Evolutionary conservation across 2,113 vertebrate species (phyloP), one percentile per base, ranked within the genome.

Genomic region (Brachyistius frenatus): DNA sequence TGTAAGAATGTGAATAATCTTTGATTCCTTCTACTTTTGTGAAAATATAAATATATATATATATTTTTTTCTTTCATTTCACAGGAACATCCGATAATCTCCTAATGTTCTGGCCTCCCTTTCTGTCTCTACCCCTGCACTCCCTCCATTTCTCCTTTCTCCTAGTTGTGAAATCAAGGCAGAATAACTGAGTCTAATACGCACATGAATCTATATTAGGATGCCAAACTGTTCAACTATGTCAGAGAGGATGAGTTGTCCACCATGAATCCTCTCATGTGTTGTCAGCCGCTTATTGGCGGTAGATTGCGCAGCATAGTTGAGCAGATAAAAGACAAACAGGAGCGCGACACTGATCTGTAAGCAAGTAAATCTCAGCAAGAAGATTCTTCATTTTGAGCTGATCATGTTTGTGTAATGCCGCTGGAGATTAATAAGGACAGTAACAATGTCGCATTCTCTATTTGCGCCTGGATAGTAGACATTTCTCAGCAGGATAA

Each of bases 51-150:
- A 23, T 23, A 79, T 80, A 78, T 76, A 55, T 81, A 72, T 81
- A 72, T 35, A 69, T 86, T 73, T 74, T 73, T 72, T 72, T 60
- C 49, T 84, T 76, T 78, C 52, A 83, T 88, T 91, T 86, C 3
- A 55, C 60, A 52, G 60, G 54, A 66, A 84, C 69, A 83, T 84
- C 68, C 79, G 68, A 88, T 87, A 61, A 88, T 90, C 84, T 61
- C 53, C 63, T 79, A 67, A 72, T 31, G 73, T 9, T 50, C 41
- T 39, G 23, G 63, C 71, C 68, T 85, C 72, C 44, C 56, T 55
- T 55, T 44, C 73, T 62, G 36, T 66, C 32, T 72, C 65, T 8
- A 16, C 7, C 9, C 39, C 6, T 49, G 11, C 14, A 9, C 9
- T 36, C 31, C 23, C 23, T 23, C 23, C 23, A 14, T 46, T 9